Conservation (phyloP, 92 coral and sea anemone species). For the Scolanthus callimorphus region DNA sequence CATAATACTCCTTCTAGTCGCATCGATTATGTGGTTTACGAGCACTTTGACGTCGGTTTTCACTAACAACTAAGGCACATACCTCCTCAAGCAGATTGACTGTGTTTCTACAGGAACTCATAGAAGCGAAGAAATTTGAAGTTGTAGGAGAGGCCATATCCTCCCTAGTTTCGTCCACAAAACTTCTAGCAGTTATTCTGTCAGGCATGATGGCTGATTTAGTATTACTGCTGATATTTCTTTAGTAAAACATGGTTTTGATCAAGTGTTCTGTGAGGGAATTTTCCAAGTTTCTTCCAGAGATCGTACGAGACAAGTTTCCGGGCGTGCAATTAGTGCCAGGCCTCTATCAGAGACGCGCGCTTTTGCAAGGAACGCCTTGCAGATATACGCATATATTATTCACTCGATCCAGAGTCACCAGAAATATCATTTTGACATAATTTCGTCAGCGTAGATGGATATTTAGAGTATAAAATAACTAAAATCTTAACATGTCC, state of each 20-base stretch:
- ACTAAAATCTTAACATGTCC: too few relatives aligned
- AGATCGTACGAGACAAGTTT: too few relatives aligned
- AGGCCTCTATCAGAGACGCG: background rate
- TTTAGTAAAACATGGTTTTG: slow-evolving; percentile 2
- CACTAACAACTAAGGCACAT: too few relatives aligned
- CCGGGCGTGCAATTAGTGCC: slow-evolving; percentile 26
- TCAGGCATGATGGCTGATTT: slow-evolving; percentile 70
- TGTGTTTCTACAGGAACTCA: slow-evolving; percentile 78
- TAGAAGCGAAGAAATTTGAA: slow-evolving; percentile 79
- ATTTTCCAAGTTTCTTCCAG: background rate
- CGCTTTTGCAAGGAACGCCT: background rate
- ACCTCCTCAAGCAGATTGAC: slow-evolving; percentile 86
- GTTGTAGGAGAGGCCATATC: slow-evolving; percentile 94
- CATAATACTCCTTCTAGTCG: too few relatives aligned
- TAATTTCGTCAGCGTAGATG: too few relatives aligned
- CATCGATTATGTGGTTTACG: too few relatives aligned
- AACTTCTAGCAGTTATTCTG: slow-evolving; percentile 80
- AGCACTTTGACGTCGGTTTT: too few relatives aligned
- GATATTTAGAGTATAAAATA: too few relatives aligned
- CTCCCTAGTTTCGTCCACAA: slow-evolving; percentile 80
- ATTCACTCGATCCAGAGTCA: too few relatives aligned
- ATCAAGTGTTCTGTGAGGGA: background rate
- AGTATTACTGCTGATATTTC: background rate
- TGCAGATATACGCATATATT: background rate
- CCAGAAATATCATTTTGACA: too few relatives aligned